A percentile compares a stretch with the other conserved stretches of the same genome.
These are phyloP conservation scores for Chrysopa pallens DNA, from an alignment of 1,140 invertebrate species.

Conservation along the genomic window DNA sequence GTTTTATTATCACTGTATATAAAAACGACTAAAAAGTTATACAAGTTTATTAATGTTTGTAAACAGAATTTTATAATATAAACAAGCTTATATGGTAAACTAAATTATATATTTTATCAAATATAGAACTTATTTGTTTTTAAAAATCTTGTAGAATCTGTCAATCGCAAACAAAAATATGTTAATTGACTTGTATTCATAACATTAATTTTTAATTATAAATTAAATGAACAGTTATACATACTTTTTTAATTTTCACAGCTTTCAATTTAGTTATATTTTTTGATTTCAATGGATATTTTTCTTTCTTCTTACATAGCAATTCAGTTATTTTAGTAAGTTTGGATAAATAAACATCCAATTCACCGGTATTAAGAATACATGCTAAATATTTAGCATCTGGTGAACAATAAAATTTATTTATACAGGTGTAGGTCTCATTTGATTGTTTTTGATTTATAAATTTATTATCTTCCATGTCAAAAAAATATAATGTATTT, in stretches of 20 bases:
- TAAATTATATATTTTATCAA: no score
- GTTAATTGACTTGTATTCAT: no score
- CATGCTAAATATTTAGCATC: constrained; percentile 36
- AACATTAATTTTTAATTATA: neutral
- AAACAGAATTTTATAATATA: no score
- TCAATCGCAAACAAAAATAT: no score
- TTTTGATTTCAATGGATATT: neutral
- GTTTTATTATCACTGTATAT: no score
- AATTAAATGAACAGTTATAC: constrained; percentile 1
- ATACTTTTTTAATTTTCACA: constrained; percentile 6
- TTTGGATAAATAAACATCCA: constrained; percentile 28
- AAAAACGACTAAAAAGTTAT: no score
- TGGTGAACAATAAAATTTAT: constrained; percentile 28
- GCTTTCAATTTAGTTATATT: constrained; percentile 1
- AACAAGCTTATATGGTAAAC: no score
- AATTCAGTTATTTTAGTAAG: neutral
- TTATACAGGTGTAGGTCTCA: constrained; percentile 26
- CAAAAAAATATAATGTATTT: constrained; percentile 32
- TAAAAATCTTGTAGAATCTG: no score
- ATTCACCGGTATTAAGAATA: constrained; percentile 34
- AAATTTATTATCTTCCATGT: constrained; percentile 27
- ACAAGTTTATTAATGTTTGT: no score
- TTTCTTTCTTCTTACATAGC: neutral
- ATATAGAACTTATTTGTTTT: no score
- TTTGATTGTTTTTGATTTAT: constrained; percentile 22